These are phyloP conservation scores for Mus minutoides DNA, from an alignment of 2,797 vertebrate genomes.

Conservation along the genomic window DNA sequence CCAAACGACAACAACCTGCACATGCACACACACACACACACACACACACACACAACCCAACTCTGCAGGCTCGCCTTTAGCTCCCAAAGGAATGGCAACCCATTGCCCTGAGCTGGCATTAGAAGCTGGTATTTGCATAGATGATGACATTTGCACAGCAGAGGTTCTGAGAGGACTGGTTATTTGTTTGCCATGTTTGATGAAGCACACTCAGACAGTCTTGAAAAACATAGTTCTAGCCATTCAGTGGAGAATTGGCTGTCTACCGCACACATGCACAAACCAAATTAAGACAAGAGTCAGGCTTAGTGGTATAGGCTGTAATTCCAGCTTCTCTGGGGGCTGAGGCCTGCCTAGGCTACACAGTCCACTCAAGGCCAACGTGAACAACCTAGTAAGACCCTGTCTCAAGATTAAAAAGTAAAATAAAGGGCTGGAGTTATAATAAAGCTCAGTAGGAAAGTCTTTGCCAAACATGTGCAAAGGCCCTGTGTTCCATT, in stretches of 20 bases:
- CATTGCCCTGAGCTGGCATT: slow-evolving; percentile 28
- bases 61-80: neutral
- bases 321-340: neutral
- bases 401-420: neutral
- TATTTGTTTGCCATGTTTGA: slow-evolving; percentile 1
- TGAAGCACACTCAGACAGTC: neutral
- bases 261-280: neutral
- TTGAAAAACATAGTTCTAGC: neutral
- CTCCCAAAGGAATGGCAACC: neutral
- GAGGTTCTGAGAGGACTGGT: neutral
- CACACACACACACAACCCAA: neutral
- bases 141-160: slow-evolving; percentile 50
- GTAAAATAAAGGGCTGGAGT: neutral
- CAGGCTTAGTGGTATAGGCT: neutral
- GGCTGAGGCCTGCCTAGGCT: too few species aligned
- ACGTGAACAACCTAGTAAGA: neutral
- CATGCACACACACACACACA: neutral
- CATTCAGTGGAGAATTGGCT: neutral
- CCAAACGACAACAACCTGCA: neutral
- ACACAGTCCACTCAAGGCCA: neutral
- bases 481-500: neutral
- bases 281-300: neutral
- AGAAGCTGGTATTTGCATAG: slow-evolving; percentile 37
- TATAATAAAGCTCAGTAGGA: neutral
- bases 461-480: neutral